Evolutionary conservation across 2,888 invertebrate species (phyloP), one percentile per base, ranked within the genome.

Genomic region (Pseudococcus viburni): DNA sequence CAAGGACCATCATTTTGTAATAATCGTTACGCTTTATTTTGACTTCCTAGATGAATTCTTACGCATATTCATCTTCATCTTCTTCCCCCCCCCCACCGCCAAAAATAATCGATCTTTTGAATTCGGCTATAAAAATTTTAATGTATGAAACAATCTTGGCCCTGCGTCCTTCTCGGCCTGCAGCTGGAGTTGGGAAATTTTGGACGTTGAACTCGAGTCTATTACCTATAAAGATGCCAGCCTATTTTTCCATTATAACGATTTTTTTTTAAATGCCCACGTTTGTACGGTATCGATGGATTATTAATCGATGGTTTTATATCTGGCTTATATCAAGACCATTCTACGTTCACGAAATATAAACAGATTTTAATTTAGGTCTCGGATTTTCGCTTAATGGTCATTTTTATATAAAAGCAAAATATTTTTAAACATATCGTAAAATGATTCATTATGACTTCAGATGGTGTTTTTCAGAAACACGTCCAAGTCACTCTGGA

Each of bases 21-120:
- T 80, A 59, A 86, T 64, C 39, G 86, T 86, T 64, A 86, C 86
- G 86, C 86, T 86, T 86, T 64, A 86, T 86, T 86, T 86, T 86
- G 64, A 86, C 64, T 86, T 86, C 86, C 86, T 64, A 64, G 64
- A 64, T 26, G 39, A 86, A n/a, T 86, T 64, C 80, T 80, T 80
- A 80, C 80, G 80, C 80, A 80, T 80, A 80, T 80, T 80, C 80
- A n/a, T 42, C 19, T 80, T 33, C 26, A 33, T 33, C 26, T 3
- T 3, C 26, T 3, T 1, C 19, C 5, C 26, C 33, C 33, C 9
- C 8, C 64, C 64, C 7, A 22, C 3, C 1, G 3, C 26, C 26
- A 33, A 33, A 33, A 33, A 33, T 33, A 64, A 22, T 64, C 19
- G 4, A 64, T 64, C 64, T 15, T 26, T 73, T 73, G 26, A 73